phyloP scores from a whole-genome alignment of 2,797 vertebrate species.

The Phalanger gymnotis region DNA sequence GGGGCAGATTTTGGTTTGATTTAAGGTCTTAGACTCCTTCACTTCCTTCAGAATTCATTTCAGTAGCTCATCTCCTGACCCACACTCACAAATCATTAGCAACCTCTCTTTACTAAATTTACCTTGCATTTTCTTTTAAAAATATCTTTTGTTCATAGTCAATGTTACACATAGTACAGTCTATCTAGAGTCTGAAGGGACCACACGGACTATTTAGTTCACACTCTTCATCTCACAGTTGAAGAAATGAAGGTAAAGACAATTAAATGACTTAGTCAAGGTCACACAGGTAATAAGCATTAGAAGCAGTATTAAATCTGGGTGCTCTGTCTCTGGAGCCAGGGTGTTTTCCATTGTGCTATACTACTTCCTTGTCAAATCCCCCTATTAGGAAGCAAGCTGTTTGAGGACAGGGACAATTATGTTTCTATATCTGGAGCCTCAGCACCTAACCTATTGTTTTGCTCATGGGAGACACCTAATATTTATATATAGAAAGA shows the following conservation, averaged over 20 bases:
- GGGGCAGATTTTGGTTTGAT: neutral
- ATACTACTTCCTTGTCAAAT: neutral
- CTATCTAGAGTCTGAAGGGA: neutral
- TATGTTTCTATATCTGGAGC: neutral
- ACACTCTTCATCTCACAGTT: neutral
- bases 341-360: neutral
- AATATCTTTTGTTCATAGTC: neutral
- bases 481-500: neutral
- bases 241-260: neutral
- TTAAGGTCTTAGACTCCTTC: neutral
- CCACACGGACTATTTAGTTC: neutral
- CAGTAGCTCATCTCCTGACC: neutral
- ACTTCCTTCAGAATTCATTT: neutral
- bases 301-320: neutral
- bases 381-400: neutral
- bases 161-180: neutral
- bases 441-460: neutral
- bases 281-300: neutral
- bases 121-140: neutral
- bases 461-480: neutral
- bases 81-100: neutral
- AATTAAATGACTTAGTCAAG: neutral
- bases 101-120: neutral
- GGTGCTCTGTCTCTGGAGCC: neutral
- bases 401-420: neutral